Percentiles rank a stretch among this genome's conserved stretches.
phyloP scores from a whole-genome alignment of 2,888 invertebrate genomes.

The Scaptodrosophila latifasciaeformis region DNA sequence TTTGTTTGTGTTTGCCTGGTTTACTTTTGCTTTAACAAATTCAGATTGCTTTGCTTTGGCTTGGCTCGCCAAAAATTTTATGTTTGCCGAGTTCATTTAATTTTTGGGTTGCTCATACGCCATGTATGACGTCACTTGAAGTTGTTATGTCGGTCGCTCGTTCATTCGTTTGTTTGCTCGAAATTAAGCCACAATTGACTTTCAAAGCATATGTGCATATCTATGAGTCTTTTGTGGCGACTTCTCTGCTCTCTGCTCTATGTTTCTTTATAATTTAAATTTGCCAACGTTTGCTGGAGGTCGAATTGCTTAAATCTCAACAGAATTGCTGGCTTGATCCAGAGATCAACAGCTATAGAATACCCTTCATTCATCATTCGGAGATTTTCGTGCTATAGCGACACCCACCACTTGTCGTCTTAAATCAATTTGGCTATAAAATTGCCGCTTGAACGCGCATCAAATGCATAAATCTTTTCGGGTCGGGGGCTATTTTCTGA shows the following conservation, averaged over 20 bases:
- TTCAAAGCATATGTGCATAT: conserved; percentile 6
- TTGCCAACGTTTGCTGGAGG: conserved; percentile 38
- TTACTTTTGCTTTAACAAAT: conserved; percentile 50
- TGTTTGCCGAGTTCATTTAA: conserved; percentile 5
- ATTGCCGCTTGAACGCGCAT: conserved; percentile 21
- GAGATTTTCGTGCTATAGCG: conserved; percentile 3
- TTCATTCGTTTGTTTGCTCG: conserved; percentile 11
- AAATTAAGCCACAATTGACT: conserved; percentile 57
- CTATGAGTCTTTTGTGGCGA: too few species aligned
- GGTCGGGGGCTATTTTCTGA: conserved; percentile 7
- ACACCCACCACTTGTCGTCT: background rate
- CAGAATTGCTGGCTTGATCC: too few species aligned
- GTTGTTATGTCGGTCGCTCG: too few species aligned
- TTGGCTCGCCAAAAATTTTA: conserved; percentile 28
- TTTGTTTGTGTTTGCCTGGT: conserved; percentile 24
- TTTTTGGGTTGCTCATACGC: conserved; percentile 26
- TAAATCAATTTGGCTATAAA: conserved; percentile 53
- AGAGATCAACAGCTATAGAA: background rate
- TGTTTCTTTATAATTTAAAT: conserved; percentile 4
- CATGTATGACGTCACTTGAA: conserved; percentile 48
- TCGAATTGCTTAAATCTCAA: conserved; percentile 41
- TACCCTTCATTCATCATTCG: background rate
- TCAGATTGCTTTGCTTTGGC: conserved; percentile 48
- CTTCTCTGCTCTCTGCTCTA: conserved; percentile 26
- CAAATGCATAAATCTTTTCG: conserved; percentile 20